Evolutionary conservation across 2,888 invertebrate genomes (phyloP), one percentile per base, ranked within the genome.

Genomic region (Zootermopsis nevadensis): DNA sequence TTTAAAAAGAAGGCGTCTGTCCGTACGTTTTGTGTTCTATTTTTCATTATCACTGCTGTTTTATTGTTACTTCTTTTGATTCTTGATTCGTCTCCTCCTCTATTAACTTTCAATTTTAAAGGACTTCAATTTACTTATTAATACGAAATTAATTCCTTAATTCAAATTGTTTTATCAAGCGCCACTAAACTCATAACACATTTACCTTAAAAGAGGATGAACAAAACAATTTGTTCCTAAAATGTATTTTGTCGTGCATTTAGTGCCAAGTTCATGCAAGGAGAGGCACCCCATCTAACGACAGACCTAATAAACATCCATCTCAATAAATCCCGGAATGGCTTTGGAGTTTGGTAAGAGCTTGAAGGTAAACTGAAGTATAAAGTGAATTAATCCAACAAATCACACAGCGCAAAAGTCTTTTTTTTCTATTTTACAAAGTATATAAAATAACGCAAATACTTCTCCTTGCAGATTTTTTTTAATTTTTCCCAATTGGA

Each of bases 71-170:
- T 82, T 55, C 72, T 84, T 83, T 69, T 82, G 81, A 79, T 81
- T 85, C 79, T 84, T 82, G 77, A 89, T 87, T 90, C 90, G 90
- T 90, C 89, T 89, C 90, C 90, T 90, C 90, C 90, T 90, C 90
- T 89, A 88, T 85, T n/a, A 85, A 85, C 69, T 66, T 76, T 82
- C 69, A 83, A 55, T 72, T 82, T 53, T 85, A 85, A 85, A 85
- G 35, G 19, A 66, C 30, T 66, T n/a, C 33, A 55, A 55, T 33
- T 30, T 67, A 42, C 24, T 69, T 33, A 81, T 24, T 81, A 81
- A 81, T 31, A 72, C 33, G 42, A 81, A 81, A 81, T 81, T 48
- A 81, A 81, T 53, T 31, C 80, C 19, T 22, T 81, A 81, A 81
- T 31, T 53, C 55, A 53, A 77, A 31, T 77, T 6, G 24, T 33